Percentiles rank a stretch among this genome's conserved stretches.
Evolutionary conservation across 2,113 vertebrate genomes (phyloP).

Genomic region (Brachyhypopomus gauderio): DNA sequence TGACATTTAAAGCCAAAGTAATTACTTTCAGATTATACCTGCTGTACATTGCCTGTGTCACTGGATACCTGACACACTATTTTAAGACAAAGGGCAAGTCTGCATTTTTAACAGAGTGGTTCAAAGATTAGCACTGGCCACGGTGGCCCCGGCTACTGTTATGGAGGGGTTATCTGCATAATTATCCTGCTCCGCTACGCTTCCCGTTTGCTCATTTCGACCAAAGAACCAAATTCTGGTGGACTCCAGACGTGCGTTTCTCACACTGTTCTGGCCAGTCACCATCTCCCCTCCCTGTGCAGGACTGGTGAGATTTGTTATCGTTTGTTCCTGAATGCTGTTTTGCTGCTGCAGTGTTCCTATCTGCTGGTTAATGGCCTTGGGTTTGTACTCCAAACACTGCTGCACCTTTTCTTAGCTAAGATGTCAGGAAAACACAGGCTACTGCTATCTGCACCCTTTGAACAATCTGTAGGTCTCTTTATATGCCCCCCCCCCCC

Average conservation of each 20-base stretch:
- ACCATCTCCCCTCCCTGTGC: slow-evolving; percentile 64
- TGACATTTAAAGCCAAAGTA: slow-evolving; percentile 52
- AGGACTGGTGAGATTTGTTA: slow-evolving; percentile 72
- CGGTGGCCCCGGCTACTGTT: not conserved
- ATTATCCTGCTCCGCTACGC: not conserved
- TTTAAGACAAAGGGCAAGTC: slow-evolving; percentile 40
- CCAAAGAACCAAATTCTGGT: not conserved
- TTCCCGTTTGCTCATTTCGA: not conserved
- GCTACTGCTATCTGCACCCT: slow-evolving; percentile 3
- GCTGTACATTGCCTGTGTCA: slow-evolving; percentile 34
- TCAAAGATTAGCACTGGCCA: not conserved
- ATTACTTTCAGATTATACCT: slow-evolving; percentile 48
- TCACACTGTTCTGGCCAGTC: slow-evolving; percentile 63
- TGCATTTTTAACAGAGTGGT: slow-evolving; percentile 36
- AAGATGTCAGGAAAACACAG: slow-evolving; percentile 26
- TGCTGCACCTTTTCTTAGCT: slow-evolving; percentile 39
- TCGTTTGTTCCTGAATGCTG: slow-evolving; percentile 66
- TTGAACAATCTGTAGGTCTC: slow-evolving; percentile 6
- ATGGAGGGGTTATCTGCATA: not conserved
- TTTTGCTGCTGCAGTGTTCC: slow-evolving; percentile 53
- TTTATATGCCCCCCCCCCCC: not conserved
- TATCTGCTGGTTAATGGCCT: slow-evolving; percentile 47
- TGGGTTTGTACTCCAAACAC: slow-evolving; percentile 42
- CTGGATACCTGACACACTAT: slow-evolving; percentile 21
- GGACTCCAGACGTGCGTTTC: slow-evolving; percentile 39